Evolutionary conservation across 2,113 vertebrate genomes (phyloP).

Genomic region (Esox niger): DNA sequence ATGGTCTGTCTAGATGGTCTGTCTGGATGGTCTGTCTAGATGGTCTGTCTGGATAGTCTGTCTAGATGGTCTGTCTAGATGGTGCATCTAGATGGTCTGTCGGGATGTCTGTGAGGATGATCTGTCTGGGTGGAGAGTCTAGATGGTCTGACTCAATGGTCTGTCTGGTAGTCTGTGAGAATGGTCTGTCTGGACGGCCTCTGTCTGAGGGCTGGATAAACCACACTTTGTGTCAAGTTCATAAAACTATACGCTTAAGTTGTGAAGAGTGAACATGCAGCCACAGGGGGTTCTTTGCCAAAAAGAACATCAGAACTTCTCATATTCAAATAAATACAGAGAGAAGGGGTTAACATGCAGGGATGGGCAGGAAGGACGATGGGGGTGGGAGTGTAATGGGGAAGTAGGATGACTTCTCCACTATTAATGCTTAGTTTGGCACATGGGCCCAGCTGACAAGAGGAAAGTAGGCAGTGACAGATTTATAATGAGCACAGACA

Average conservation of each 20-base stretch:
- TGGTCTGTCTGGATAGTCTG: too few relatives aligned
- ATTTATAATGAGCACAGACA: constrained; percentile 61
- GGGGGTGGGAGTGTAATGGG: constrained; percentile 11
- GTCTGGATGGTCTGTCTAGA: too few relatives aligned
- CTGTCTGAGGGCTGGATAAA: constrained; percentile 16
- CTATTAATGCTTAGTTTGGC: constrained; percentile 54
- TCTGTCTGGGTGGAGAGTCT: too few relatives aligned
- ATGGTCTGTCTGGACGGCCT: constrained; percentile 30
- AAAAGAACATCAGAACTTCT: constrained; percentile 73
- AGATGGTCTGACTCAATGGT: too few relatives aligned
- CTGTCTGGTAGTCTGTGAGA: too few relatives aligned
- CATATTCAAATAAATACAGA: constrained; percentile 74
- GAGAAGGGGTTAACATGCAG: constrained; percentile 18
- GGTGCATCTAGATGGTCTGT: too few relatives aligned
- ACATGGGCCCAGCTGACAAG: constrained; percentile 16
- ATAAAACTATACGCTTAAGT: constrained; percentile 37
- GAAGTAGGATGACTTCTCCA: constrained; percentile 24
- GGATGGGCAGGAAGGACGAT: constrained; percentile 32
- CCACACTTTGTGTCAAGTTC: constrained; percentile 53
- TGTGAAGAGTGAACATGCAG: constrained; percentile 29
- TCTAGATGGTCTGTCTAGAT: too few relatives aligned
- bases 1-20: too few relatives aligned
- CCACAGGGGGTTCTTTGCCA: constrained; percentile 60
- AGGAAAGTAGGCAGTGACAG: constrained; percentile 63
- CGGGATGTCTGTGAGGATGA: too few relatives aligned